Percentiles rank a stretch among this genome's conserved stretches.
phyloP scores from a whole-genome alignment of 2,888 invertebrate genomes.

The Parnassius orleans region DNA sequence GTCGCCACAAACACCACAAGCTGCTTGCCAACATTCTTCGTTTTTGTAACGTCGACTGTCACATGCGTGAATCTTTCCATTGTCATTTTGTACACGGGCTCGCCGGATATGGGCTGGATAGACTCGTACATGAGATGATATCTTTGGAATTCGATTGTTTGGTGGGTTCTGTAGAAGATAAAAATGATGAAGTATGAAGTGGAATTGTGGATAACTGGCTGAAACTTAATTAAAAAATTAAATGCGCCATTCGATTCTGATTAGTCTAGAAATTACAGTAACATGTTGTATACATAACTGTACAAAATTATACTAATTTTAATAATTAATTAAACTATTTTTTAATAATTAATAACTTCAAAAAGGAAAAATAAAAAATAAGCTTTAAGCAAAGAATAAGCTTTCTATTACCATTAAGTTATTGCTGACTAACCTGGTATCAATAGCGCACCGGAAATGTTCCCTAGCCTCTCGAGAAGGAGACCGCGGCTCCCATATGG shows the following conservation, averaged over 20 bases:
- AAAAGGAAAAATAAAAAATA: too few relatives aligned
- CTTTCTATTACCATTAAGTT: too few relatives aligned
- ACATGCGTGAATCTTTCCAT: slow-evolving; percentile 88
- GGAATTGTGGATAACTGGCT: too few relatives aligned
- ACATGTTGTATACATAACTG: too few relatives aligned
- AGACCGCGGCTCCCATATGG: slow-evolving; percentile 86
- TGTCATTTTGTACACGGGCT: slow-evolving; percentile 86
- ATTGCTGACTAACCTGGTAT: slow-evolving; percentile 47
- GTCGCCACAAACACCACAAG: slow-evolving; percentile 92
- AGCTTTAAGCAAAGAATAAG: too few relatives aligned
- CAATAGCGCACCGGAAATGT: slow-evolving; percentile 82
- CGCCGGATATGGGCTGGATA: slow-evolving; percentile 86
- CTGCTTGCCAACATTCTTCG: slow-evolving; percentile 85
- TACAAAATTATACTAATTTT: too few relatives aligned
- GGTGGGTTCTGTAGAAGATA: slow-evolving; percentile 54
- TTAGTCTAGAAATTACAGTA: too few relatives aligned
- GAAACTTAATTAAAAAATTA: too few relatives aligned
- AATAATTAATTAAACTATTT: too few relatives aligned
- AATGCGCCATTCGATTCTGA: too few relatives aligned
- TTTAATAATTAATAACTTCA: too few relatives aligned
- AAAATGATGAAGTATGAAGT: background rate
- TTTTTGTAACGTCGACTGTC: slow-evolving; percentile 89
- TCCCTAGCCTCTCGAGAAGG: slow-evolving; percentile 54
- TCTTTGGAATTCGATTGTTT: slow-evolving; percentile 83
- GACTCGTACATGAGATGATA: slow-evolving; percentile 95